Conservation (phyloP, 2,888 invertebrate species). For the Molorchus minor region DNA sequence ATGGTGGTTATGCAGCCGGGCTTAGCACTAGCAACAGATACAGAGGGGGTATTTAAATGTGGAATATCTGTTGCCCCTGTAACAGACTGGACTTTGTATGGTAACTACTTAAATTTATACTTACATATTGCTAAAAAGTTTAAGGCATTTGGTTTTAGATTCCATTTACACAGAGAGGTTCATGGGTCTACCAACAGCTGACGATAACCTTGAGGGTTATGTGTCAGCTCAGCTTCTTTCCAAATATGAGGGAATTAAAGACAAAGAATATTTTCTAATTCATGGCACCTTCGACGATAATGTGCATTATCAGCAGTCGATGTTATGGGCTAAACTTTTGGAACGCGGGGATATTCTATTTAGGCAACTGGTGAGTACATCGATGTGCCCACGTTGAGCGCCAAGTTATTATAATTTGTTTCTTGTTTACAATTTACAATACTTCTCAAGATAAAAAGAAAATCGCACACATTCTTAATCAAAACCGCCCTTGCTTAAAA, state of each 20-base stretch:
- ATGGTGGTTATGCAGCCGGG: constrained; percentile 94
- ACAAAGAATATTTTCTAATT: constrained; percentile 87
- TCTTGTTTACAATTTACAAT: no score
- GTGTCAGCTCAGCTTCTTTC: constrained; percentile 78
- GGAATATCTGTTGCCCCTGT: constrained; percentile 97
- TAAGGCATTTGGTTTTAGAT: no score
- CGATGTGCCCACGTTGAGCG: no score
- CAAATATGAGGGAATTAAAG: constrained; percentile 67
- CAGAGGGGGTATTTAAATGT: constrained; percentile 82
- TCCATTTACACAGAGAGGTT: constrained; percentile 97
- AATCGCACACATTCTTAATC: no score
- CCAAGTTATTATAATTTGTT: no score
- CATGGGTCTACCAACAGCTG: constrained; percentile 82
- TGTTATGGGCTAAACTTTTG: constrained; percentile 87
- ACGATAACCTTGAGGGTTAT: constrained; percentile 81
- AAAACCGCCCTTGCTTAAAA: no score
- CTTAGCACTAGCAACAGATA: constrained; percentile 85
- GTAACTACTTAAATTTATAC: constrained; percentile 65
- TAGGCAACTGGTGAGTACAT: constrained; percentile 81
- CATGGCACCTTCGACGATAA: constrained; percentile 97
- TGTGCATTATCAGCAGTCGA: constrained; percentile 97
- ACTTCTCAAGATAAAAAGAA: no score
- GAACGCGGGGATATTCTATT: constrained; percentile 89
- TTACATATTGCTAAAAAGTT: no score
- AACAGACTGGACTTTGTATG: constrained; percentile 95